phyloP scores from a whole-genome alignment of 2,113 vertebrate genomes.

The Ailurus styani region DNA sequence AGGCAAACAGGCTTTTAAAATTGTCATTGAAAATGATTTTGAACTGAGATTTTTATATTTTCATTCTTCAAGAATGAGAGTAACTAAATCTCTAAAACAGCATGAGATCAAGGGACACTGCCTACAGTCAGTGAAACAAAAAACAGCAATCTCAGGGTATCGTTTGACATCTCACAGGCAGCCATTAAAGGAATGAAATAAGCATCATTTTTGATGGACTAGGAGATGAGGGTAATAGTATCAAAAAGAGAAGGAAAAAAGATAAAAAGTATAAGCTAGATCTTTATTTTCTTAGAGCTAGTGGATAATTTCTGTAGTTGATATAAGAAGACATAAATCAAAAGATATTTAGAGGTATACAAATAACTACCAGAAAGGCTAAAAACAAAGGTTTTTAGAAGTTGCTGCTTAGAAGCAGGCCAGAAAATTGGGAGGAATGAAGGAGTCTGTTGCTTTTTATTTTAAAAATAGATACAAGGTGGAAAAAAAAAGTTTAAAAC shows the following conservation, averaged over 20 bases:
- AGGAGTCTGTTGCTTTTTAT: neutral
- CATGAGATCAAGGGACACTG: neutral
- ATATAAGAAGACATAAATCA: neutral
- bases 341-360: neutral
- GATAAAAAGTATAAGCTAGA: neutral
- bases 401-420: neutral
- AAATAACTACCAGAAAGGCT: neutral
- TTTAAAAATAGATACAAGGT: neutral
- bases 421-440: neutral
- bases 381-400: neutral
- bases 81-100: neutral
- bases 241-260: neutral
- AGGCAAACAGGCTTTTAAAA: neutral
- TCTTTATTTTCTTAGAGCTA: neutral
- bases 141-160: neutral
- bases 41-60: neutral
- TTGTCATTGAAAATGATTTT: conserved; percentile 16
- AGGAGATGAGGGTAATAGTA: neutral
- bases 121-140: neutral
- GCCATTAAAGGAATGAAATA: neutral
- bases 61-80: neutral
- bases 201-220: neutral
- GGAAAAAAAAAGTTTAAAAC: neutral
- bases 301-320: neutral
- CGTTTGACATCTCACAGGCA: neutral